Percentiles rank a stretch among this genome's conserved stretches.
Evolutionary conservation across 2,888 invertebrate genomes (phyloP).

Genomic region (Melanophora roralis): DNA sequence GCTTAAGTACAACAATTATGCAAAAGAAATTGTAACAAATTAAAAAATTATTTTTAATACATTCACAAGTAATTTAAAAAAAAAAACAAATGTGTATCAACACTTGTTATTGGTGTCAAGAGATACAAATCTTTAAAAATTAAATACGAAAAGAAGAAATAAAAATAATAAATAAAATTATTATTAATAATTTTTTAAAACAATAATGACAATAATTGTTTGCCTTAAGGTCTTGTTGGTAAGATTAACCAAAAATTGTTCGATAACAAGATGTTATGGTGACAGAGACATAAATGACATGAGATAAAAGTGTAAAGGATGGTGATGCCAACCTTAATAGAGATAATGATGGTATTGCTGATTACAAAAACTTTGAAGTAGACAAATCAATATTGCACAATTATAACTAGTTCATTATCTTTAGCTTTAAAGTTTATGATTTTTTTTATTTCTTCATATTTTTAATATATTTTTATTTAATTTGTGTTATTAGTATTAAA

Average conservation of each 20-base stretch:
- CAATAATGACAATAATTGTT: conserved; percentile 6
- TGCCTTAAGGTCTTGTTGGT: not conserved
- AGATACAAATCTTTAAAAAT: conserved; percentile 22
- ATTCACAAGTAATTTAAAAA: not conserved
- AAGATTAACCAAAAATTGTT: not conserved
- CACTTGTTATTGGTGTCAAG: conserved; percentile 57
- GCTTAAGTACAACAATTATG: not conserved
- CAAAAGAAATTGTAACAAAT: conserved; percentile 33
- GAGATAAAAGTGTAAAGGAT: not conserved
- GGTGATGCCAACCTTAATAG: too few species aligned
- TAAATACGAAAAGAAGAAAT: too few species aligned
- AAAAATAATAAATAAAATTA: not conserved
- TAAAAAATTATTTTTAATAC: not conserved
- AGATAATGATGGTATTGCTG: not conserved
- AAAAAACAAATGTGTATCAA: conserved; percentile 11
- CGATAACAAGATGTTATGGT: not conserved
- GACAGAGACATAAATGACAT: not conserved
- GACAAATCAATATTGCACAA: not conserved
- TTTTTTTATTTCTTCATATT: too few species aligned
- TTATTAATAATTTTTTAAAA: not conserved
- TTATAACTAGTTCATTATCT: too few species aligned
- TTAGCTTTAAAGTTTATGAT: too few species aligned
- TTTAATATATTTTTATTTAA: not conserved
- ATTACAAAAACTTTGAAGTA: too few species aligned
- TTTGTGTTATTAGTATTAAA: not conserved